phyloP scores from a whole-genome alignment of 2,888 invertebrate species.

The Lacanobia oleracea region DNA sequence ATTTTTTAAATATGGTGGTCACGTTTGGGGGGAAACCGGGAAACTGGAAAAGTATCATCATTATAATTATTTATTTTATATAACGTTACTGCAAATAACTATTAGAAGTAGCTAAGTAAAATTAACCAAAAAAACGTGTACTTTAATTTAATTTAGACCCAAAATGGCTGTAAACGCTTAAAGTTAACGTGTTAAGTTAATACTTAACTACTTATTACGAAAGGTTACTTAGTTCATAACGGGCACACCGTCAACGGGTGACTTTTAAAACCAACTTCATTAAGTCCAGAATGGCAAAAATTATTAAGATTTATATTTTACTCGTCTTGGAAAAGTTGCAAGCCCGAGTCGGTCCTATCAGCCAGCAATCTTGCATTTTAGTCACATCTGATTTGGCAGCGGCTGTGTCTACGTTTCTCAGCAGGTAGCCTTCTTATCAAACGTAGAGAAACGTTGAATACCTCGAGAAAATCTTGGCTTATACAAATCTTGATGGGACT shows the following conservation, averaged over 20 bases:
- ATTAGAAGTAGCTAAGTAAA: no score
- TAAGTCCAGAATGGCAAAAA: conserved; percentile 26
- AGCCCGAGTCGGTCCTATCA: conserved; percentile 26
- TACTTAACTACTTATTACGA: no score
- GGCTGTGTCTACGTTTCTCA: conserved; percentile 52
- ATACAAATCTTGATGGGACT: conserved; percentile 31
- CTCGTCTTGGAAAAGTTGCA: conserved; percentile 33
- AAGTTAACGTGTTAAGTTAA: no score
- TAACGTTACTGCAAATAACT: no score
- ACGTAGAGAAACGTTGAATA: conserved; percentile 35
- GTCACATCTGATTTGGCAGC: conserved; percentile 62
- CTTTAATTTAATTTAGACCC: no score
- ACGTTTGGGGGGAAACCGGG: no score
- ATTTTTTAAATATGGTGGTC: no score
- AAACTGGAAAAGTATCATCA: no score
- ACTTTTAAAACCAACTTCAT: conserved; percentile 33
- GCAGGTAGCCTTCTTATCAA: conserved; percentile 44
- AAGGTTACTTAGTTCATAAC: not conserved
- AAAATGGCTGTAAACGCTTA: not conserved
- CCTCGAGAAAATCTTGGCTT: conserved; percentile 33
- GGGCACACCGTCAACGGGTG: not conserved
- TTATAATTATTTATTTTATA: no score
- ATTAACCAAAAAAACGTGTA: no score
- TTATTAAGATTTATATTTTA: conserved; percentile 43
- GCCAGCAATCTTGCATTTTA: conserved; percentile 52